phyloP scores from a whole-genome alignment of 2,113 vertebrate species.

The Cacatua alba region DNA sequence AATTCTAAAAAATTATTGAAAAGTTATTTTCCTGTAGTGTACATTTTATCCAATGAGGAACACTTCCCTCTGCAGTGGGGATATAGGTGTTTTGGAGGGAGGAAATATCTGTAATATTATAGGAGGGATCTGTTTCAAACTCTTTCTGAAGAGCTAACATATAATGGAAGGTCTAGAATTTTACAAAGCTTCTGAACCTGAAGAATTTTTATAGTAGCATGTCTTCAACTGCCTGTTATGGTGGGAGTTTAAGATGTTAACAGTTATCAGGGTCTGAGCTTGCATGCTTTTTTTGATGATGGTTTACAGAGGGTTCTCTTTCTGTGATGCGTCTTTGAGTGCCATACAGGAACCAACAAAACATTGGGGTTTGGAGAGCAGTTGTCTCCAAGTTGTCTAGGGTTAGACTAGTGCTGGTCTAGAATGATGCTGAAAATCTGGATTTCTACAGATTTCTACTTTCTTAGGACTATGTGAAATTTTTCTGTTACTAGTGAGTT shows the following conservation, averaged over 20 bases:
- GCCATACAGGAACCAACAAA: neutral
- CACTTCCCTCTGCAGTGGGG: neutral
- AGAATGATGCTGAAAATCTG: neutral
- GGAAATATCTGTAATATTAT: neutral
- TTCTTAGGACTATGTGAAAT: neutral
- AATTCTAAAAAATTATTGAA: neutral
- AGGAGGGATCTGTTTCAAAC: neutral
- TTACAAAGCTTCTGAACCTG: neutral
- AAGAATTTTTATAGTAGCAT: neutral
- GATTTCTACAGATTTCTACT: neutral
- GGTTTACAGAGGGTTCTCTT: neutral
- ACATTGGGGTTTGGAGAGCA: neutral
- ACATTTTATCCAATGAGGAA: neutral
- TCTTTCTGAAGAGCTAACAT: neutral
- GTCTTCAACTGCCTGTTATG: neutral
- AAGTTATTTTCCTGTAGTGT: neutral
- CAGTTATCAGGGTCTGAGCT: neutral
- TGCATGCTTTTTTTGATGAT: neutral
- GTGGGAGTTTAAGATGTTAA: neutral
- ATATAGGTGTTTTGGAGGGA: neutral
- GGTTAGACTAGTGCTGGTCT: neutral
- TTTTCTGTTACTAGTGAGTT: neutral
- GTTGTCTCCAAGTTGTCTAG: neutral
- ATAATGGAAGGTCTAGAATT: neutral
- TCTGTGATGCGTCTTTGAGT: accelerated